phyloP scores from a whole-genome alignment of 2,113 vertebrate genomes.

The Sorex araneus region DNA sequence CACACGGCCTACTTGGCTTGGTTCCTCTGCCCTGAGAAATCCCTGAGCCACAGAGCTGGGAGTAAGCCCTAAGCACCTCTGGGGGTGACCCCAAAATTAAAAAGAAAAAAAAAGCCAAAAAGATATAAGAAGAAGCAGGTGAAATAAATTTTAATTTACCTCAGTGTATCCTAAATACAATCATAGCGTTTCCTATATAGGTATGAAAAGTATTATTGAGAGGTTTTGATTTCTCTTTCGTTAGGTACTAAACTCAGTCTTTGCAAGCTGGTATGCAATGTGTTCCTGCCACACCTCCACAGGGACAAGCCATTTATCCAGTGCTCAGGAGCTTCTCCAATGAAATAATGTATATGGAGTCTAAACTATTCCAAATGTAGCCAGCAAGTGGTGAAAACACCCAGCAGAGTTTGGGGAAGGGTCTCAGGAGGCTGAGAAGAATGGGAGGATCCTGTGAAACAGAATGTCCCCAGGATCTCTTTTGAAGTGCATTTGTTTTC shows the following conservation, averaged over 20 bases:
- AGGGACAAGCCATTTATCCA: background rate
- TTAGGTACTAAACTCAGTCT: background rate
- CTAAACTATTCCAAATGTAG: background rate
- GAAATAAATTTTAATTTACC: slow-evolving; percentile 34
- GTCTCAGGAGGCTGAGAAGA: slow-evolving; percentile 12
- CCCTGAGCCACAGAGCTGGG: too few species aligned
- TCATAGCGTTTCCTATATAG: background rate
- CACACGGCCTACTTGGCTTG: too few species aligned
- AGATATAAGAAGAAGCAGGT: background rate
- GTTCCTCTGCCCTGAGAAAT: too few species aligned
- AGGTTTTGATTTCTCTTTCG: background rate
- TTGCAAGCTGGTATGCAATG: background rate
- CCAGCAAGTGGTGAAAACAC: background rate
- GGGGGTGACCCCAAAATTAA: too few species aligned
- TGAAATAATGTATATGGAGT: background rate
- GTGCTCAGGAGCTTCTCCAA: background rate
- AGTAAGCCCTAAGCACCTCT: too few species aligned
- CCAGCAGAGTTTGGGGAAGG: slow-evolving; percentile 18
- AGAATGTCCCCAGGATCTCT: slow-evolving; percentile 55
- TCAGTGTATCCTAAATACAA: background rate
- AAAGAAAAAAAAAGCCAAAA: background rate
- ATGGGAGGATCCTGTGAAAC: slow-evolving; percentile 56
- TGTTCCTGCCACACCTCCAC: background rate
- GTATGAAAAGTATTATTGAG: background rate
- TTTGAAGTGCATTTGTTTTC: slow-evolving; percentile 88